Conservation (phyloP, 1,140 invertebrate species). For the Delia radicum region DNA sequence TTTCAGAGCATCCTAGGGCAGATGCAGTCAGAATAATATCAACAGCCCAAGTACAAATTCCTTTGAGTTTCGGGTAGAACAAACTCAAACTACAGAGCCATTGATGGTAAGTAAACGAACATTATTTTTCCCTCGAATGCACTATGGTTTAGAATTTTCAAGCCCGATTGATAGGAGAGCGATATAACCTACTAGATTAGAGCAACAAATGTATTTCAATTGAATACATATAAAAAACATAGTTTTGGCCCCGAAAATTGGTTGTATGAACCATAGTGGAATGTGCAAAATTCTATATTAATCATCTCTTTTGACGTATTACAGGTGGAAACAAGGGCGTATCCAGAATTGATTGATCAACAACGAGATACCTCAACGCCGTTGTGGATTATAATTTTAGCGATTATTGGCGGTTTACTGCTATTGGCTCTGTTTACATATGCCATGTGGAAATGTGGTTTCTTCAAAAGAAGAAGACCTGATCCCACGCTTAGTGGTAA, state of each 20-base stretch:
- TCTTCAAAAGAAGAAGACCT: conserved; percentile 81
- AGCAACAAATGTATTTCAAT: no score
- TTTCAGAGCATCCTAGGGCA: conserved; percentile 84
- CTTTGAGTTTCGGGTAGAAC: conserved; percentile 70
- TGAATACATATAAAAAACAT: no score
- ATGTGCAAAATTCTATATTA: neutral
- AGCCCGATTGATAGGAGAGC: no score
- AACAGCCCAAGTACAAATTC: conserved; percentile 71
- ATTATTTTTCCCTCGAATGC: neutral
- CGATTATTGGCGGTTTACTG: conserved; percentile 75
- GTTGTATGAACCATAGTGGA: no score
- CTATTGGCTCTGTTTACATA: conserved; percentile 76
- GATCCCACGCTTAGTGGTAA: conserved; percentile 82
- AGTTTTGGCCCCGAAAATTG: no score
- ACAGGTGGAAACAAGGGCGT: conserved; percentile 77
- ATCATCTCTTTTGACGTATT: conserved; percentile 37
- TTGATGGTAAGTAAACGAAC: conserved; percentile 59
- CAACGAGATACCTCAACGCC: conserved; percentile 70
- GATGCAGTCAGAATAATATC: conserved; percentile 81
- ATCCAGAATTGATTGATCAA: conserved; percentile 73
- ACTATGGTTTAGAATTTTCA: neutral
- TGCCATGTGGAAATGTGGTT: conserved; percentile 80
- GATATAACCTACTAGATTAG: no score
- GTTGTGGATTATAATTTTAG: conserved; percentile 80
- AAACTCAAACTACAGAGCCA: conserved; percentile 65